phyloP scores from a whole-genome alignment of 2,888 invertebrate species.

The Ochropleura plecta region DNA sequence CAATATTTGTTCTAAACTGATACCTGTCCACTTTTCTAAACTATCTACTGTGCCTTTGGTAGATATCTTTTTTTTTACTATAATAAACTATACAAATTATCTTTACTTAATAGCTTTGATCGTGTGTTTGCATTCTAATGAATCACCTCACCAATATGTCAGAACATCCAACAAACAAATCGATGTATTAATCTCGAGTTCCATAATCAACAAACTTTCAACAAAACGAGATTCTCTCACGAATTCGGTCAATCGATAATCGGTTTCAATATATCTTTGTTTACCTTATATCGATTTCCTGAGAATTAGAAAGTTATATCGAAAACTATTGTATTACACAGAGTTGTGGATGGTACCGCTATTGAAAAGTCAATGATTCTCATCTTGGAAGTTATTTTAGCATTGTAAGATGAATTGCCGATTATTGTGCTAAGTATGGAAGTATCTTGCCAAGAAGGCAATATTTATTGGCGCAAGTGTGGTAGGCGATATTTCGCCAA shows the following conservation, averaged over 20 bases:
- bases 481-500: not conserved
- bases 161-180: slow-evolving; percentile 25
- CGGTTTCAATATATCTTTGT: slow-evolving; percentile 68
- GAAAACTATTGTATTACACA: slow-evolving; percentile 64
- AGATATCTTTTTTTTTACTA: not conserved
- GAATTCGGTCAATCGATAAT: slow-evolving; percentile 65
- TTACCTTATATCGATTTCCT: slow-evolving; percentile 71
- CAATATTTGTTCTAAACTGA: no score
- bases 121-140: not conserved
- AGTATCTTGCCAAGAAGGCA: not conserved
- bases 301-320: slow-evolving; percentile 69
- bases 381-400: slow-evolving; percentile 47
- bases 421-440: slow-evolving; percentile 18
- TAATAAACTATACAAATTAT: not conserved
- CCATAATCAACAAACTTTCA: slow-evolving; percentile 51
- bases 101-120: not conserved
- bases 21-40: no score
- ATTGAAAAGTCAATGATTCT: slow-evolving; percentile 51
- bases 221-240: slow-evolving; percentile 63
- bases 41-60: no score
- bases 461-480: not conserved
- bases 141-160: slow-evolving; percentile 29
- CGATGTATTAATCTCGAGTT: slow-evolving; percentile 44
- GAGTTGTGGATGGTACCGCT: slow-evolving; percentile 50
- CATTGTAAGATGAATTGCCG: slow-evolving; percentile 47